Evolutionary conservation across 1,140 invertebrate genomes (phyloP).

Genomic region (Caenorhabditis tropicalis): DNA sequence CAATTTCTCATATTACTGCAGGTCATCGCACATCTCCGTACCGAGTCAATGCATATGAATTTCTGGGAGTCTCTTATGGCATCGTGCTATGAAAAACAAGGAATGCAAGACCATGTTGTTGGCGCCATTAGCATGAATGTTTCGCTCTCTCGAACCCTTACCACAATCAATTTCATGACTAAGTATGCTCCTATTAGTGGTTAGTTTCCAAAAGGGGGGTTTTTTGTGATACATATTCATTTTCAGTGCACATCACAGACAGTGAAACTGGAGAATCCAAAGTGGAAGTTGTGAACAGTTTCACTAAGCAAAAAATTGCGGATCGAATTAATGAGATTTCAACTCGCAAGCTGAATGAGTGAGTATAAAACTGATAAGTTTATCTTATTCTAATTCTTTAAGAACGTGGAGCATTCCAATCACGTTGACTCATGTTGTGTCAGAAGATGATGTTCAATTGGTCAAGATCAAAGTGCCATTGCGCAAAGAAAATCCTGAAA

Average conservation of each 20-base stretch:
- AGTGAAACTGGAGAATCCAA: not conserved
- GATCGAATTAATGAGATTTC: not conserved
- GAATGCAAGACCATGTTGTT: not conserved
- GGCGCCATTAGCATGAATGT: not conserved
- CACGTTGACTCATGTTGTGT: not conserved
- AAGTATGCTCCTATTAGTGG: not conserved
- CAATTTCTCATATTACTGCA: too few species aligned
- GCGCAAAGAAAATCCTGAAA: not conserved
- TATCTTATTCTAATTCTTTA: not conserved
- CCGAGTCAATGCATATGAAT: slow-evolving; percentile 4
- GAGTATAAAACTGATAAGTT: not conserved
- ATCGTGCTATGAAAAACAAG: not conserved
- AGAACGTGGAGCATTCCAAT: slow-evolving; percentile 10
- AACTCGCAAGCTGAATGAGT: not conserved
- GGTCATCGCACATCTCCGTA: not conserved
- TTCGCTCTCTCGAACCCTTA: not conserved
- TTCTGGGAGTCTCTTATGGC: not conserved
- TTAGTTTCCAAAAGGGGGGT: not conserved
- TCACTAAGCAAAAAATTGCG: too few species aligned
- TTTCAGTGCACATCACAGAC: not conserved
- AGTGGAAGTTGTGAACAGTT: not conserved
- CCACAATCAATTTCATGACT: not conserved
- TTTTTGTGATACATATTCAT: not conserved
- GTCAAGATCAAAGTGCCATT: not conserved
- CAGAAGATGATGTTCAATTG: not conserved